Conservation (phyloP, 1,140 invertebrate genomes). For the Temnothorax curvispinosus region DNA sequence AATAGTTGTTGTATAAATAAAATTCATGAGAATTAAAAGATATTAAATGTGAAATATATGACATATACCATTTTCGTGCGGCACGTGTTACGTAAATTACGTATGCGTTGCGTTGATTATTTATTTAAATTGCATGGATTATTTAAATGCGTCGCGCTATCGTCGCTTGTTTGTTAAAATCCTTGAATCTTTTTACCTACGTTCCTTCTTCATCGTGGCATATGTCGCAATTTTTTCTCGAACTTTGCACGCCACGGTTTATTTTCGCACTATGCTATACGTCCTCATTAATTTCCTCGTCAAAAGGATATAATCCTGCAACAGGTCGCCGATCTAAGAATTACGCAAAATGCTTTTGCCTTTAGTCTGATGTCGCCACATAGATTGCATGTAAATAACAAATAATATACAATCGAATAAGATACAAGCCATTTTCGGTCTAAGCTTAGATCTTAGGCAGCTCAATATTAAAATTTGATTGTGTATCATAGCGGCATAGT, state of each 20-base stretch:
- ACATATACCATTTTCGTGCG: background rate
- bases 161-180: background rate
- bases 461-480: no score
- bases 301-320: constrained; percentile 22
- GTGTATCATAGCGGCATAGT: no score
- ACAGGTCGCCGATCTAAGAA: background rate
- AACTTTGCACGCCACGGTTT: constrained; percentile 30
- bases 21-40: background rate
- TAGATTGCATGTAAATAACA: background rate
- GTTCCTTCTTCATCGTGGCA: background rate
- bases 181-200: constrained; percentile 6
- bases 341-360: constrained; percentile 27
- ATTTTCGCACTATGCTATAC: constrained; percentile 4
- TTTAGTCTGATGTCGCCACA: background rate
- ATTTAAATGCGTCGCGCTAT: background rate
- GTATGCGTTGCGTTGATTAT: background rate
- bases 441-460: no score
- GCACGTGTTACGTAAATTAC: background rate
- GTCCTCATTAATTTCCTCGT: constrained; percentile 11
- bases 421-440: no score
- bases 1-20: background rate
- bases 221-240: constrained; percentile 30
- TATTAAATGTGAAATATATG: background rate
- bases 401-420: no score
- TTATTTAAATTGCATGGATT: background rate